Conservation (phyloP, 2,113 vertebrate species). For the Cyanistes caeruleus region DNA sequence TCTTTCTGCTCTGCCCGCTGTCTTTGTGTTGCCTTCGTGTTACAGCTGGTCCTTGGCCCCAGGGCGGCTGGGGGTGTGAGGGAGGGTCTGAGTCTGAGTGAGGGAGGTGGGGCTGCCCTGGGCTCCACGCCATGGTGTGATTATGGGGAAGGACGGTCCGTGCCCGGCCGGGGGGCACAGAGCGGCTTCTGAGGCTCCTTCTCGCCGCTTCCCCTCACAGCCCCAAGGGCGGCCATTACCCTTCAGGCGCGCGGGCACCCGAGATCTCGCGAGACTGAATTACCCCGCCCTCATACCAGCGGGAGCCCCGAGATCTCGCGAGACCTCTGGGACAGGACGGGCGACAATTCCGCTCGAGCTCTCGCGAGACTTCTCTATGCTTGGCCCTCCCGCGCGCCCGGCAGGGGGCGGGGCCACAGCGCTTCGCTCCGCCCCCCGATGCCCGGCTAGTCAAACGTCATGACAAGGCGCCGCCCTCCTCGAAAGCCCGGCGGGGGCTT, state of each 20-base stretch:
- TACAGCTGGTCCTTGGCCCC: too few relatives aligned
- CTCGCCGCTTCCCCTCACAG: background rate
- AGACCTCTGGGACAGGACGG: fast-evolving
- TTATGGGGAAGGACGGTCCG: fast-evolving
- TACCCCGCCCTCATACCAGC: fast-evolving
- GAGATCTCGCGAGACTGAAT: fast-evolving
- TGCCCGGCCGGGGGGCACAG: background rate
- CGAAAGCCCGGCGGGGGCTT: background rate
- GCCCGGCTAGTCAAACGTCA: fast-evolving
- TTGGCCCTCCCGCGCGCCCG: fast-evolving
- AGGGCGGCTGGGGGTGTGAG: background rate
- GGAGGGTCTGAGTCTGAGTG: background rate
- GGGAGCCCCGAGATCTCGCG: background rate
- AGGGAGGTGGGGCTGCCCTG: too few relatives aligned
- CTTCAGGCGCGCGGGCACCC: fast-evolving
- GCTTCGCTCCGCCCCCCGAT: background rate
- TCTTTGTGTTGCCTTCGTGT: too few relatives aligned
- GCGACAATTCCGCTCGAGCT: fast-evolving
- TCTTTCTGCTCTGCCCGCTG: background rate
- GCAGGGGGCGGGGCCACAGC: fast-evolving
- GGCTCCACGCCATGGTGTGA: fast-evolving
- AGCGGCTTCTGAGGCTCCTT: fast-evolving
- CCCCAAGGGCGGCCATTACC: fast-evolving
- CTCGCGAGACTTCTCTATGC: fast-evolving
- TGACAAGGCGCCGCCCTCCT: fast-evolving